Percentiles rank a stretch among this genome's conserved stretches.
These are phyloP conservation scores for Idaea biselata DNA, from an alignment of 2,888 invertebrate species.

Conservation along the genomic window DNA sequence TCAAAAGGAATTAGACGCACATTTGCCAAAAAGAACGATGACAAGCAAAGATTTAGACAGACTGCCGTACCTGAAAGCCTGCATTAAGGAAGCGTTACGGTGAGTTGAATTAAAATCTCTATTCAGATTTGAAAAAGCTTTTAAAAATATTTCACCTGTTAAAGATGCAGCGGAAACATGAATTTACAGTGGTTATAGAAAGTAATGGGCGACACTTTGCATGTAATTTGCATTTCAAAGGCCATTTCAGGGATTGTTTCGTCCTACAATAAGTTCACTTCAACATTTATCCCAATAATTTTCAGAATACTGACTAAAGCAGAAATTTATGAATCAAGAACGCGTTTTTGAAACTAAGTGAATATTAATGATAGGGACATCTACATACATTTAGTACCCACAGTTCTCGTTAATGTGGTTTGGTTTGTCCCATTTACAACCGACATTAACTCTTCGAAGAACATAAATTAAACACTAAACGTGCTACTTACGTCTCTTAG, in stretches of 20 bases:
- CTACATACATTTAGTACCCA: constrained; percentile 16
- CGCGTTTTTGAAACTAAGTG: neutral
- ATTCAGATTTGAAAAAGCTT: neutral
- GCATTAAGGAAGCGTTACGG: constrained; percentile 89
- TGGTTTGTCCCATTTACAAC: constrained; percentile 6
- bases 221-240: constrained; percentile 51
- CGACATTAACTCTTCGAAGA: neutral
- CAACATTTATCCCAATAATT: neutral
- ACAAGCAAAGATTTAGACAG: constrained; percentile 82
- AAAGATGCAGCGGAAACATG: constrained; percentile 18
- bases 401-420: constrained; percentile 13
- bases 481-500: neutral
- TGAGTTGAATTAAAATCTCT: constrained; percentile 41
- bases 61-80: constrained; percentile 86
- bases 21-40: constrained; percentile 80
- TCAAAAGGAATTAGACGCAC: constrained; percentile 81
- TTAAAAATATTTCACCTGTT: constrained; percentile 8
- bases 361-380: neutral
- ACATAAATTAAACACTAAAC: neutral
- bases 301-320: neutral
- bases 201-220: constrained; percentile 42
- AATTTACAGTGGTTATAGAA: neutral
- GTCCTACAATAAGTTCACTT: neutral
- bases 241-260: constrained; percentile 33
- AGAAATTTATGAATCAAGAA: neutral